Evolutionary conservation across 1,140 invertebrate species (phyloP).

Genomic region (Trypoxylus dichotomus): DNA sequence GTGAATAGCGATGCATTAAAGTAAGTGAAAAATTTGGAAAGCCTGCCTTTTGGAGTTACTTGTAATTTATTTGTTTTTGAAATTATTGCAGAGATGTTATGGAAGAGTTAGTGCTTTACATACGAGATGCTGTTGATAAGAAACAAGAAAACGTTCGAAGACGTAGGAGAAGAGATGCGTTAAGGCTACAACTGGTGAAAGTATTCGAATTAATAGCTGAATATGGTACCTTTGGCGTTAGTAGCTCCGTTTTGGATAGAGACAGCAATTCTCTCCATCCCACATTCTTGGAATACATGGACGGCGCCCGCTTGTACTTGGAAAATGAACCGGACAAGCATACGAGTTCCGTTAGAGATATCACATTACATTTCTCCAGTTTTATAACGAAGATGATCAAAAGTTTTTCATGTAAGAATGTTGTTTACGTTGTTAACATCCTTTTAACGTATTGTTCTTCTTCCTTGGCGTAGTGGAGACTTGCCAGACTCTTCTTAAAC

Average conservation of each 20-base stretch:
- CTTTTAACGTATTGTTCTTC: not conserved
- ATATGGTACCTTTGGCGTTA: conserved; percentile 86
- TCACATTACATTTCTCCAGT: conserved; percentile 92
- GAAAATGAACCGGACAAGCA: conserved; percentile 91
- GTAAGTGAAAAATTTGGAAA: conserved; percentile 64
- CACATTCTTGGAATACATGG: conserved; percentile 92
- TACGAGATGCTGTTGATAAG: conserved; percentile 95
- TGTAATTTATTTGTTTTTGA: not conserved
- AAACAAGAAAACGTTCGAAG: conserved; percentile 96
- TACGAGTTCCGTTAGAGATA: conserved; percentile 74
- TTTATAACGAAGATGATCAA: conserved; percentile 93
- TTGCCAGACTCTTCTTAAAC: conserved; percentile 80
- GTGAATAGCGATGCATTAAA: conserved; percentile 90
- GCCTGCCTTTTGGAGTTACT: no score
- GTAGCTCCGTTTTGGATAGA: conserved; percentile 79
- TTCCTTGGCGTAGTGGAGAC: conserved; percentile 73
- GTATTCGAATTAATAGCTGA: conserved; percentile 91
- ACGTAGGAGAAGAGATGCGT: conserved; percentile 83
- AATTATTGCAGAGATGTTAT: conserved; percentile 79
- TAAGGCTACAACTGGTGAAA: conserved; percentile 88
- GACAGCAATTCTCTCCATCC: conserved; percentile 81
- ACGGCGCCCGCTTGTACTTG: conserved; percentile 87
- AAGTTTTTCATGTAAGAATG: conserved; percentile 80
- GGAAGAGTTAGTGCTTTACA: conserved; percentile 89
- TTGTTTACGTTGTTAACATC: conserved; percentile 5